These are phyloP conservation scores for Panzeria rudis DNA, from an alignment of 2,888 invertebrate genomes.

Conservation along the genomic window DNA sequence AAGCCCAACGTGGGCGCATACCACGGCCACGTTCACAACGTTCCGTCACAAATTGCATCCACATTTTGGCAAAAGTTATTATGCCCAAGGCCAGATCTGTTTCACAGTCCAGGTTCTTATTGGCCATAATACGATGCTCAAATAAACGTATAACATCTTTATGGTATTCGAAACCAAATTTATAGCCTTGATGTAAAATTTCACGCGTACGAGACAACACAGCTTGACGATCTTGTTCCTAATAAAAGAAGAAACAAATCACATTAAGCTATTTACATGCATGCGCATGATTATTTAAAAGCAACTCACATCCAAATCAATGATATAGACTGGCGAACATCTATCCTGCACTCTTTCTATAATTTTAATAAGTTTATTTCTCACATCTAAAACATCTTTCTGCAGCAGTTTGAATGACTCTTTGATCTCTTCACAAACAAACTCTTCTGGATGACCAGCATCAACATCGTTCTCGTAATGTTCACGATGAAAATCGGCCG, in stretches of 20 bases:
- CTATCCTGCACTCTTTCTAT: conserved; percentile 81
- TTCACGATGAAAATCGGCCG: conserved; percentile 84
- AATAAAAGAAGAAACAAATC: neutral
- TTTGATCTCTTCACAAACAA: conserved; percentile 86
- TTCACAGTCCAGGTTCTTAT: conserved; percentile 81
- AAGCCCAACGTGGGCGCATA: conserved; percentile 93
- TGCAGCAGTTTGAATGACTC: conserved; percentile 87
- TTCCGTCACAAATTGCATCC: conserved; percentile 95
- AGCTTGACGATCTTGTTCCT: conserved; percentile 85
- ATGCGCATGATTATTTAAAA: neutral
- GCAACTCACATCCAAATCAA: conserved; percentile 76
- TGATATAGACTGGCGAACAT: conserved; percentile 80
- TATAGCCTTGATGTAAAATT: conserved; percentile 93
- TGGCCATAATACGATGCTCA: conserved; percentile 83
- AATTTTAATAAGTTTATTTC: conserved; percentile 83
- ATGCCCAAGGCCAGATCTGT: conserved; percentile 86
- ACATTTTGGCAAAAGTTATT: conserved; percentile 89
- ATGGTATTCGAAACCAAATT: conserved; percentile 92
- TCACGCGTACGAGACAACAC: conserved; percentile 88
- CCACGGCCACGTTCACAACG: conserved; percentile 93
- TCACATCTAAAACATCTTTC: conserved; percentile 82
- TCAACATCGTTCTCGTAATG: conserved; percentile 82
- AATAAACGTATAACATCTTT: conserved; percentile 85
- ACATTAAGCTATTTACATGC: too few relatives aligned
- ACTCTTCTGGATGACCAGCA: conserved; percentile 83